These are phyloP conservation scores for Setipinna tenuifilis DNA, from an alignment of 2,797 vertebrate genomes.

Conservation along the genomic window DNA sequence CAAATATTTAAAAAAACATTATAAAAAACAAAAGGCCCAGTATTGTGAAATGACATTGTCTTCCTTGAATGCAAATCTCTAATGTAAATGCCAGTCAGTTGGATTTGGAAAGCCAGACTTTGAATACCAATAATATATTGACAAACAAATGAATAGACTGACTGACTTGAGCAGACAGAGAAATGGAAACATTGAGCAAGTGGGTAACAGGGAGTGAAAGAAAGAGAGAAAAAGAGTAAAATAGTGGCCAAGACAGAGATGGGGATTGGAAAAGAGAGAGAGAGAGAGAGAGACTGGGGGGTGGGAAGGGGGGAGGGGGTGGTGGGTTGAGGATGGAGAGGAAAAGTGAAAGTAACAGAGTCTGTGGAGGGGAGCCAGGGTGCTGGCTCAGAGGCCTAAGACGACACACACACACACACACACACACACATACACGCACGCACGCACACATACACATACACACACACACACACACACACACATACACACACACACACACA, in stretches of 20 bases:
- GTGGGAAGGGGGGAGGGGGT: background rate
- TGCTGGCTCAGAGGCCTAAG: conserved; percentile 70
- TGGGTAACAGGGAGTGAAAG: background rate
- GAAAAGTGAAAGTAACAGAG: conserved; percentile 37
- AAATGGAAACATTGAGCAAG: background rate
- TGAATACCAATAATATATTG: background rate
- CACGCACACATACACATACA: too few relatives aligned
- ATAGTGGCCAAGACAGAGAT: too few relatives aligned
- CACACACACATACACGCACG: too few relatives aligned
- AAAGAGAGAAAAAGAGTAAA: too few relatives aligned
- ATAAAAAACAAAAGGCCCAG: too few relatives aligned
- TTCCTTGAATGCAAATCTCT: background rate
- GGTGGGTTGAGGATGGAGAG: conserved; percentile 24
- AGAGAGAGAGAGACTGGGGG: background rate
- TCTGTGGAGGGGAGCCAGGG: conserved; percentile 31
- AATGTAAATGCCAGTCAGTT: background rate
- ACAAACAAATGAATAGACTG: background rate
- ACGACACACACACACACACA: too few relatives aligned
- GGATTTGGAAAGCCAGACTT: background rate
- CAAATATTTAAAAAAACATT: background rate
- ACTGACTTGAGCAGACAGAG: background rate
- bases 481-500: too few relatives aligned
- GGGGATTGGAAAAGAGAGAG: too few relatives aligned
- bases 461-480: too few relatives aligned
- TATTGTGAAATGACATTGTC: conserved; percentile 4